phyloP scores from a whole-genome alignment of 2,888 invertebrate genomes.

The Tribolium freemani region DNA sequence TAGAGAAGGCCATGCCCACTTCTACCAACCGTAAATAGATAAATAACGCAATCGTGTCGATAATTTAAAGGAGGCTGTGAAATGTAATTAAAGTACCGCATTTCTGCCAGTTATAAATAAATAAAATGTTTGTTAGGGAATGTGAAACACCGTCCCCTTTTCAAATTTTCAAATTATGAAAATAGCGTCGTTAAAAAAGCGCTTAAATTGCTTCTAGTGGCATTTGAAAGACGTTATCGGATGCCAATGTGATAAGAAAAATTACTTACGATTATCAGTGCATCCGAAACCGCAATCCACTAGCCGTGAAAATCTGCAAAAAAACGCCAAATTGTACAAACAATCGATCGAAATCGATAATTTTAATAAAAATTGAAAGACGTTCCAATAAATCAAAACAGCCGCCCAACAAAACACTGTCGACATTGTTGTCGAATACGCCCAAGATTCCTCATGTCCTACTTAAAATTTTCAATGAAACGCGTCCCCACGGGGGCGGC shows the following conservation, averaged over 20 bases:
- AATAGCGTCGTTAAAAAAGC: neutral
- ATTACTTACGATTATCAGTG: slow-evolving; percentile 19
- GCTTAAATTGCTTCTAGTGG: slow-evolving; percentile 10
- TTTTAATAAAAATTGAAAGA: slow-evolving; percentile 64
- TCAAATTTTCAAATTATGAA: neutral
- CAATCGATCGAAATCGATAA: slow-evolving; percentile 58
- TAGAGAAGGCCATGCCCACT: neutral
- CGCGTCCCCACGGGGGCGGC: slow-evolving; percentile 28
- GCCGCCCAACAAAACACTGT: slow-evolving; percentile 63
- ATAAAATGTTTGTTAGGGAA: too few relatives aligned
- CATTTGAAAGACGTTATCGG: slow-evolving; percentile 15
- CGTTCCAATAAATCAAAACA: slow-evolving; percentile 64
- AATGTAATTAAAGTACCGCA: neutral
- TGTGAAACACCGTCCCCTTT: too few relatives aligned
- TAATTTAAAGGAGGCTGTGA: neutral
- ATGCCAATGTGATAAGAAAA: slow-evolving; percentile 1
- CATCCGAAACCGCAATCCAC: slow-evolving; percentile 16
- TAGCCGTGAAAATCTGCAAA: slow-evolving; percentile 46
- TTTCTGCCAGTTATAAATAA: neutral
- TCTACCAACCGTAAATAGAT: neutral
- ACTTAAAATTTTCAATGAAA: slow-evolving; percentile 62
- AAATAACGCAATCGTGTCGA: neutral
- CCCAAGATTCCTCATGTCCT: slow-evolving; percentile 65
- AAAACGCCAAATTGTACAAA: slow-evolving; percentile 38
- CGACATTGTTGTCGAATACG: slow-evolving; percentile 64